Evolutionary conservation across 2,888 invertebrate genomes (phyloP), one percentile per base, ranked within the genome.

Genomic region (Drosophila colorata): DNA sequence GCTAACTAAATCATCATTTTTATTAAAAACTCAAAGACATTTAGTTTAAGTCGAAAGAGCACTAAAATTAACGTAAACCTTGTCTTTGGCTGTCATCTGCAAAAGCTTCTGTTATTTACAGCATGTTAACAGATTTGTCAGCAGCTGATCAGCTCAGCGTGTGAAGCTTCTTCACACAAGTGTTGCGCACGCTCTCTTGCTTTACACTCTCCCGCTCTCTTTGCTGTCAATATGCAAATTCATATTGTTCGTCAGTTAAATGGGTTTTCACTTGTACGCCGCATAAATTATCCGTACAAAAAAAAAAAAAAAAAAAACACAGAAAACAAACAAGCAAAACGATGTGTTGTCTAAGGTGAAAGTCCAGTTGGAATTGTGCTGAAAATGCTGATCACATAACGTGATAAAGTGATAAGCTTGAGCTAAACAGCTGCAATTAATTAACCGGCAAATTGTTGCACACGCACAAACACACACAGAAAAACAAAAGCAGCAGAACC

Each of bases 381-480:
- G 18, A 25, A 57, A 58, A 33, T 16, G 35, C 13, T 53, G 37
- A 59, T 67, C 25, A 63, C 9, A 28, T 9, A 28, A 28, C 38
- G 52, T 56, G 37, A 48, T 69, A 28, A 28, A 41, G 52, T 56
- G 37, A 48, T 69, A 51, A 75, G 48, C 31, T 8, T 16, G 23
- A 41, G 31, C 43, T 35, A 18, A 63, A 41, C 69, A 58, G 56
- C 38, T 44, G 20, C 64, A 56, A 61, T 71, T 76, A 74, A 76
- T 76, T 71, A 53, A 18, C 53, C 51, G 60, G 46, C 68, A 77
- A 77, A 76, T 76, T 65, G 76, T 71, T 68, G 59, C 60, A 47
- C 57, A 55, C 51, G 8, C 44, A 25, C 25, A 14, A 25, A 43
- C 33, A 53, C 33, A 33, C 23, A 43, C 2, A 33, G 7, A 14